Conservation (phyloP, 2,888 invertebrate species). For the Mystacides longicornis region DNA sequence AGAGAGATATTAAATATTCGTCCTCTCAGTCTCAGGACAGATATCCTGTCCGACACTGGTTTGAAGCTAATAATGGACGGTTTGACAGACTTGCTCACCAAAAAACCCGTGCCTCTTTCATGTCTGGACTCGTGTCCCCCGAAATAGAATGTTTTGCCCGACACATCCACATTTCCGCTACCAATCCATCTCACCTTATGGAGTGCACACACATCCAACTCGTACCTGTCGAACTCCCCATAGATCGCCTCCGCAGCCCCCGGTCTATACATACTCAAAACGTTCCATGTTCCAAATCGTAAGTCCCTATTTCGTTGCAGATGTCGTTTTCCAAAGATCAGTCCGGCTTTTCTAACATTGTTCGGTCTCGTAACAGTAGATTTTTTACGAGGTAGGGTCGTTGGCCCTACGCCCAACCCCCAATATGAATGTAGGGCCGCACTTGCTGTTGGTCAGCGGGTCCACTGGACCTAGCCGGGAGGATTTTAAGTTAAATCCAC, state of each 20-base stretch:
- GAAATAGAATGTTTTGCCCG: neutral
- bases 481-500: too few relatives aligned
- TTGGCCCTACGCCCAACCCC: neutral
- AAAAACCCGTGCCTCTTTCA: neutral
- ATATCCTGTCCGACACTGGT: neutral
- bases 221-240: neutral
- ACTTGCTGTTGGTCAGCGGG: too few relatives aligned
- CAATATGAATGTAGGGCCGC: too few relatives aligned
- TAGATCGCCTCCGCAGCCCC: neutral
- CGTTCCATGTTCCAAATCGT: neutral
- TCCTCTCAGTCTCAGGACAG: neutral
- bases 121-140: neutral
- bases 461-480: too few relatives aligned
- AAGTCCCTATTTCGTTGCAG: slow-evolving; percentile 1
- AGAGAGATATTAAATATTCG: neutral
- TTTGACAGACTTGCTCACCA: neutral
- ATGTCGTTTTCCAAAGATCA: neutral
- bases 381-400: neutral
- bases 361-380: neutral
- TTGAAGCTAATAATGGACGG: neutral
- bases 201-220: neutral
- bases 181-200: neutral
- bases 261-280: slow-evolving; percentile 1
- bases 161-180: neutral
- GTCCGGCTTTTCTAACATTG: neutral